These are phyloP conservation scores for Lepidurus apus DNA, from an alignment of 1,140 invertebrate genomes.

Conservation along the genomic window DNA sequence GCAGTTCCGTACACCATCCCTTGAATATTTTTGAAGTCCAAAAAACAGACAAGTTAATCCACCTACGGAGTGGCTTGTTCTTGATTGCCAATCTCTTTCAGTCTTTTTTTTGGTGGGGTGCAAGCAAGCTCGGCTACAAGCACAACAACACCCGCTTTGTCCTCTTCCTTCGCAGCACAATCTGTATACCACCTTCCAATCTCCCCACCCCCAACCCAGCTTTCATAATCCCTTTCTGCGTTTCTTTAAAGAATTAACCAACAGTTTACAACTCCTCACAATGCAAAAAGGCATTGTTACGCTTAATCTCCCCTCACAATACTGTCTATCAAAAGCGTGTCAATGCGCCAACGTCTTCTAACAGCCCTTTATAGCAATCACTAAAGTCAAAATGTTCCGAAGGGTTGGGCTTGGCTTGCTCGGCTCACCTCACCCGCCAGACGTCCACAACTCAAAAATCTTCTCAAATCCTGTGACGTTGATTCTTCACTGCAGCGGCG, in stretches of 20 bases:
- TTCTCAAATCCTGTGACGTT: background rate
- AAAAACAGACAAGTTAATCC: background rate
- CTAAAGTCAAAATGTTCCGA: too few species aligned
- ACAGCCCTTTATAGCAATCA: too few species aligned
- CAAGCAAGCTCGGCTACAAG: too few species aligned
- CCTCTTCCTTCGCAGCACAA: too few species aligned
- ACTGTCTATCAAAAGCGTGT: background rate
- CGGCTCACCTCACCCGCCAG: background rate
- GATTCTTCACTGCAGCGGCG: background rate
- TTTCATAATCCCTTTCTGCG: background rate
- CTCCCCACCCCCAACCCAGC: too few species aligned
- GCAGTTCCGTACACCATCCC: background rate
- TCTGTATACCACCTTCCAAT: too few species aligned
- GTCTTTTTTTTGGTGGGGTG: too few species aligned
- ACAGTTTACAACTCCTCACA: background rate
- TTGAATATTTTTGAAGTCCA: background rate
- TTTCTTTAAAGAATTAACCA: background rate
- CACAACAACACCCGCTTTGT: background rate
- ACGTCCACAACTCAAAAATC: background rate
- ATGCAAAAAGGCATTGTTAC: slow-evolving; percentile 11
- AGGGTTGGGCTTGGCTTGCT: background rate
- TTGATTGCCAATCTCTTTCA: background rate
- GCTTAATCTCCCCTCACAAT: background rate
- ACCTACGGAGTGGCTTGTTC: background rate
- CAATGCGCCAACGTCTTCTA: too few species aligned